Evolutionary conservation across 2,888 invertebrate species (phyloP).

Genomic region (Hirtodrosophila alboralis): DNA sequence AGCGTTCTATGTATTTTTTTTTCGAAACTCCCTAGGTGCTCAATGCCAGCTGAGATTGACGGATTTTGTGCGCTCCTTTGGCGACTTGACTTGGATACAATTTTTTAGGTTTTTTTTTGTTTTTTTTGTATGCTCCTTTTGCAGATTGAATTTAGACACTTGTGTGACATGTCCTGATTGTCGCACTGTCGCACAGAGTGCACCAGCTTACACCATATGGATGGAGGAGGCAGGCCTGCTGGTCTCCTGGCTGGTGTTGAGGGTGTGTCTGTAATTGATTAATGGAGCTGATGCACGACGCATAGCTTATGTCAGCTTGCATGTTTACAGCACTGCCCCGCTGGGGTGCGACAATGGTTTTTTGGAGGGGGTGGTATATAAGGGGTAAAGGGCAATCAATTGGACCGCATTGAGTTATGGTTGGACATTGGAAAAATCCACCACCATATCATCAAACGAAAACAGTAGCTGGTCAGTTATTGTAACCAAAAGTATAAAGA

Average conservation of each 20-base stretch:
- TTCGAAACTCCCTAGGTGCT: constrained; percentile 28
- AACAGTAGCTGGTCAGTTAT: constrained; percentile 37
- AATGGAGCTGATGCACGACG: constrained; percentile 73
- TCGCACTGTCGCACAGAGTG: constrained; percentile 37
- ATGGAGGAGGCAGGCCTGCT: neutral
- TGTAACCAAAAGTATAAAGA: constrained; percentile 3
- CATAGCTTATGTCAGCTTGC: constrained; percentile 67
- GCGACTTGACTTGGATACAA: constrained; percentile 9
- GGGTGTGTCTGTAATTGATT: constrained; percentile 79
- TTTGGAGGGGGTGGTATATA: too few relatives aligned
- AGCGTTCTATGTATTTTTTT: constrained; percentile 9
- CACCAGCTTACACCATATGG: constrained; percentile 1
- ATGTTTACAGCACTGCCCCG: constrained; percentile 46
- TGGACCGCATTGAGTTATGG: constrained; percentile 62
- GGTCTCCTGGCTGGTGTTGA: too few relatives aligned
- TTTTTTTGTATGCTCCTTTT: constrained; percentile 1
- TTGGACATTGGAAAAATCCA: constrained; percentile 31
- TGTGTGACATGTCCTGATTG: constrained; percentile 59
- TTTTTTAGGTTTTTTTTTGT: neutral
- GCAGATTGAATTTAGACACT: constrained; percentile 59
- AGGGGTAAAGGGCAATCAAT: constrained; percentile 51
- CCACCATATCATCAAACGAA: constrained; percentile 27
- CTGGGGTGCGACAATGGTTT: constrained; percentile 1
- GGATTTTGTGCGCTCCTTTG: constrained; percentile 14
- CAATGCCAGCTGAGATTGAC: constrained; percentile 44